Percentiles rank a stretch among this genome's conserved stretches.
These are phyloP conservation scores for Centruroides vittatus DNA, from an alignment of 1,140 invertebrate species.

Conservation along the genomic window DNA sequence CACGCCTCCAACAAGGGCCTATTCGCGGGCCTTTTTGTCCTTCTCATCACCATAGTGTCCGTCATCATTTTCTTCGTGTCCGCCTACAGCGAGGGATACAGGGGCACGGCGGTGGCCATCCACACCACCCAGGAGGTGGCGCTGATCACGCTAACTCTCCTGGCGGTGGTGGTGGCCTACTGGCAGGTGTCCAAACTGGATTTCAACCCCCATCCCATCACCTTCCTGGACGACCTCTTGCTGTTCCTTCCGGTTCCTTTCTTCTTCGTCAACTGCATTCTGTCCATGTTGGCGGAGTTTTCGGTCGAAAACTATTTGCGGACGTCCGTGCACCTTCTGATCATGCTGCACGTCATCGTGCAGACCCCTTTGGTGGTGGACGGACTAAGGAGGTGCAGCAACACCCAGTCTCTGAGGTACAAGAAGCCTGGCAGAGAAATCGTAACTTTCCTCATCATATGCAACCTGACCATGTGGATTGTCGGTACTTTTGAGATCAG, in stretches of 20 bases:
- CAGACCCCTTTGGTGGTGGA: constrained; percentile 64
- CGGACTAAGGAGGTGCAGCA: constrained; percentile 51
- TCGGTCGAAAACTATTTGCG: neutral
- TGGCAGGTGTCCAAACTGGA: constrained; percentile 43
- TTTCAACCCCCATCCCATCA: constrained; percentile 40
- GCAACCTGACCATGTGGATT: constrained; percentile 66
- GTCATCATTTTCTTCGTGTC: constrained; percentile 52
- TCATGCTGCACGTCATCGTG: constrained; percentile 27
- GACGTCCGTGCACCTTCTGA: constrained; percentile 2
- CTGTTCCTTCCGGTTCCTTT: constrained; percentile 54
- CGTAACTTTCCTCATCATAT: constrained; percentile 59
- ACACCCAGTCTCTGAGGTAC: constrained; percentile 43
- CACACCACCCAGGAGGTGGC: constrained; percentile 3
- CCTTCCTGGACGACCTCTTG: constrained; percentile 50
- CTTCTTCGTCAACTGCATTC: constrained; percentile 50
- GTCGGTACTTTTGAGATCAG: constrained; percentile 65
- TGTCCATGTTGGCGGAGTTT: constrained; percentile 33
- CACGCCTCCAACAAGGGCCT: constrained; percentile 53
- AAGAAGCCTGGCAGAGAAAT: constrained; percentile 59
- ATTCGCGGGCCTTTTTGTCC: constrained; percentile 47
- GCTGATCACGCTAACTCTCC: constrained; percentile 37
- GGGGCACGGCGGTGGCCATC: constrained; percentile 19
- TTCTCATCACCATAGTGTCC: constrained; percentile 44
- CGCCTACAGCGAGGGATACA: constrained; percentile 34
- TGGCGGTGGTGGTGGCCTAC: constrained; percentile 34